Base-by-base conservation (phyloP, 2,113 vertebrate genomes). In the Zosterops hypoxanthus region DNA sequence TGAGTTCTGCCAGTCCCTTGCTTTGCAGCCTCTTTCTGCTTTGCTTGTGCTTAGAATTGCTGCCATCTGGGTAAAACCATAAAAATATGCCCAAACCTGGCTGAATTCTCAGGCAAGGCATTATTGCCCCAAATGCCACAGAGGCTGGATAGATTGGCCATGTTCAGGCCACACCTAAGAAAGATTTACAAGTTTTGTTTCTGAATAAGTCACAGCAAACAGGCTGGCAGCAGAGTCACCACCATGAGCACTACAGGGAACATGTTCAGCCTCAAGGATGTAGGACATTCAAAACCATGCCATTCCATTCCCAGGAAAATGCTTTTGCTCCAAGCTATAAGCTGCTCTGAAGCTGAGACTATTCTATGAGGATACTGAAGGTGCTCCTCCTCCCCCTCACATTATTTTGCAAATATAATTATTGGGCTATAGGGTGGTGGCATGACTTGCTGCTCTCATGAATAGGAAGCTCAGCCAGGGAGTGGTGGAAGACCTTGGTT, bases 331-430 rank as follows among this genome's bases (percentile, higher is more conserved):
- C 66, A 15, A 92, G 90, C 86, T 72, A 2, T 29, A 17, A 59
- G 72, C 55, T 57, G 2, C 63, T 88, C 47, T 33, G 50, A 59
- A 93, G 64, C 82, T 59, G 80, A 90, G 80, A 64, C 29, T 90
- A 0, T 88, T 77, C 42, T 33, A 1, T 80, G 76, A 87, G 78
- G 46, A 50, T 28, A 25, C 33, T 28, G 64, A 70, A 78, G 39
- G 33, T 77, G 19, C 52, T 88, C 55, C 80, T 93, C 60, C 91
- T 90, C 52, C 33, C 39, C 24, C 47, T 92, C 34, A 66, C 39
- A 56, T 87, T 70, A 65, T 49, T 95, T 95, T 94, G 80, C 76
- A 83, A 84, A 94, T 56, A 8, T 82, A 91, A 96, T 96, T 93
- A 52, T 25, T 78, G 60, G 60, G 60, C 76, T 84, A 0, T 5